These are phyloP conservation scores for human DNA, from an alignment of 2,113 vertebrate species.

Conservation along the genomic window GRCh38 chr6:69494501-69495000, in stretches of 20 bases:
- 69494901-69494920: neutral
- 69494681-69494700: neutral
- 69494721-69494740: neutral
- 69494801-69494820: neutral
- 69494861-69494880: neutral
- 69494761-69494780: neutral
- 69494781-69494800: neutral
- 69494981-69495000: neutral
- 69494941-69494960: neutral
- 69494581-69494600: neutral
- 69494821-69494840: neutral
- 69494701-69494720: neutral
- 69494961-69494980: neutral
- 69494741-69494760: neutral
- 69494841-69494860: neutral
- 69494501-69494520: neutral
- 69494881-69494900: neutral
- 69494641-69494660: neutral
- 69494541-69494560: neutral
- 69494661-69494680: neutral
- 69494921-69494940: neutral
- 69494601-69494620: neutral
- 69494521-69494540: neutral
- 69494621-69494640: neutral
- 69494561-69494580: neutral